A percentile compares a stretch with the other conserved stretches of the same genome.
These are phyloP conservation scores for Spisula subtruncata DNA, from an alignment of 2,888 invertebrate species.

Conservation along the genomic window DNA sequence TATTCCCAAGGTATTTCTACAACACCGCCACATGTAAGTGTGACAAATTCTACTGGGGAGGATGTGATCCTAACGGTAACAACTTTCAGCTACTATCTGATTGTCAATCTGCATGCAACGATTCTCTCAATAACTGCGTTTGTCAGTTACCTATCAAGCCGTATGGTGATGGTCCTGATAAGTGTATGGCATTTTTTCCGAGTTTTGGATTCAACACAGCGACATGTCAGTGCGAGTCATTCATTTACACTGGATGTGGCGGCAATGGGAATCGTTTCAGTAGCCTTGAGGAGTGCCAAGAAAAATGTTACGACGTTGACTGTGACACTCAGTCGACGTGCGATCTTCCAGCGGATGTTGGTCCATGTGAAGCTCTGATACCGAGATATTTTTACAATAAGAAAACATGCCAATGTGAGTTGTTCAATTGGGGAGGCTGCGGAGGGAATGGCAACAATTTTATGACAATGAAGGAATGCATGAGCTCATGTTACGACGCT, in stretches of 20 bases:
- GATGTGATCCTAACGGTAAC: conserved; percentile 44
- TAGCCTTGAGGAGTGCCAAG: conserved; percentile 25
- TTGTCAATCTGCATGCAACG: conserved; percentile 15
- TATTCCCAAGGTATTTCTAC: conserved; percentile 43
- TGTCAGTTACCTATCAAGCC: conserved; percentile 37
- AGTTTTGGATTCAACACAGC: conserved; percentile 36
- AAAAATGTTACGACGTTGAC: neutral
- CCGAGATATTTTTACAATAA: conserved; percentile 38
- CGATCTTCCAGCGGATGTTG: conserved; percentile 16
- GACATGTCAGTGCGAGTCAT: conserved; percentile 38
- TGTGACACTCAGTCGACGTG: neutral
- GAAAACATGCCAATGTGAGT: conserved; percentile 30
- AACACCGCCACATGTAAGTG: conserved; percentile 41
- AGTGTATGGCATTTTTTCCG: neutral
- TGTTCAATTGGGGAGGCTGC: conserved; percentile 48
- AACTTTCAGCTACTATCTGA: conserved; percentile 21
- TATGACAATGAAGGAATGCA: conserved; percentile 29
- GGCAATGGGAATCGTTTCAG: conserved; percentile 48
- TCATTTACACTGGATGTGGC: conserved; percentile 52
- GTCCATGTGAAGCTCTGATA: conserved; percentile 43
- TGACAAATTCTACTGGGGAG: conserved; percentile 45
- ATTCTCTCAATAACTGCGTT: neutral
- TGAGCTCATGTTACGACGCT: conserved; percentile 4
- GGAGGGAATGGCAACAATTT: conserved; percentile 50
- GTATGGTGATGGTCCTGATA: neutral